Conservation (phyloP, 2,797 vertebrate genomes). For the Clangula hyemalis region DNA sequence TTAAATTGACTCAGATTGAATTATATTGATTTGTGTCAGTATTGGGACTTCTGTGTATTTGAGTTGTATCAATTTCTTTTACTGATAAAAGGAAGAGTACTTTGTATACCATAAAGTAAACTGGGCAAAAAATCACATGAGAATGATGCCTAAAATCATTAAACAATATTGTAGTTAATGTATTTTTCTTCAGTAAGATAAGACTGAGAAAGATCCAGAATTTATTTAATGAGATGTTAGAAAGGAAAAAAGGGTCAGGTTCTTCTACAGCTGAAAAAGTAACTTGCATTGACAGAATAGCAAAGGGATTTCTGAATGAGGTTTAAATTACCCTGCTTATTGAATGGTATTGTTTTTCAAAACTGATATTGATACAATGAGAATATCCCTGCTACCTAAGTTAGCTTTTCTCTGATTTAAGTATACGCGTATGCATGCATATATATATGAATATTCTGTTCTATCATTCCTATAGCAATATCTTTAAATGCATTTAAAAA, state of each 20-base stretch:
- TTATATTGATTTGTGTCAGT: neutral
- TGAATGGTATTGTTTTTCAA: neutral
- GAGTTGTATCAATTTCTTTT: neutral
- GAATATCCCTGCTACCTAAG: neutral
- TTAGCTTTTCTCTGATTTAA: neutral
- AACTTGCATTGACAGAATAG: neutral
- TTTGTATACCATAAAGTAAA: neutral
- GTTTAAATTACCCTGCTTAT: neutral
- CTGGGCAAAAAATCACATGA: neutral
- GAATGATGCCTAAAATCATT: neutral
- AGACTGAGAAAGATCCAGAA: neutral
- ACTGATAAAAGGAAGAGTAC: neutral
- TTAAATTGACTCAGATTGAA: neutral
- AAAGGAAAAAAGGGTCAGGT: neutral
- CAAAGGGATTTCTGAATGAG: neutral
- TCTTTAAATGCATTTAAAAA: neutral
- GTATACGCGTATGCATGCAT: too few relatives aligned
- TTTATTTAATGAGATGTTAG: neutral
- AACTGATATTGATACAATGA: neutral
- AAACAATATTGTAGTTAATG: neutral
- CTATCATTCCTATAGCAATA: neutral
- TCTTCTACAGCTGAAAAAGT: neutral
- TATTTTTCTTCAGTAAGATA: neutral
- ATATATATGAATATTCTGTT: neutral
- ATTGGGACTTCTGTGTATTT: neutral